A percentile compares a stretch with the other conserved stretches of the same genome.
Evolutionary conservation across 2,888 invertebrate species (phyloP).

Genomic region (Altica lythri): DNA sequence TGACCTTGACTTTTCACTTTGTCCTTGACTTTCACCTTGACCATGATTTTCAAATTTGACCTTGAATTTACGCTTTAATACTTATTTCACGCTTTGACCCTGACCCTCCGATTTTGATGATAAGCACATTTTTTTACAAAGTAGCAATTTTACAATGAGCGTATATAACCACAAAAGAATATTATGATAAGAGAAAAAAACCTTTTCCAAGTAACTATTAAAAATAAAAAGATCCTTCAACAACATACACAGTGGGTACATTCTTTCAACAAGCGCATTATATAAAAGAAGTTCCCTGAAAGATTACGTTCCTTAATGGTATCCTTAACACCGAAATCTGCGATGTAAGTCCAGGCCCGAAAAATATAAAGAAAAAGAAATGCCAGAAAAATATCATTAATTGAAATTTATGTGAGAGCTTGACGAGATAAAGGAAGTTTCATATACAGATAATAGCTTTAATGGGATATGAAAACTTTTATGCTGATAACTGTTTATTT

Average conservation of each 20-base stretch:
- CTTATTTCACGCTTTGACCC: no score
- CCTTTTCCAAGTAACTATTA: conserved; percentile 7
- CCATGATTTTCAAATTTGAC: no score
- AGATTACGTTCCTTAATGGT: conserved; percentile 18
- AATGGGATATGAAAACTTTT: background rate
- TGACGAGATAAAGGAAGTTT: conserved; percentile 2
- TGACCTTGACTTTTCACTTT: no score
- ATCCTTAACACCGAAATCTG: conserved; percentile 19
- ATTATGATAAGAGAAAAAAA: no score
- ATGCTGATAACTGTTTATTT: no score
- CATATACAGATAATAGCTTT: conserved; percentile 2
- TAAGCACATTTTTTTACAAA: no score
- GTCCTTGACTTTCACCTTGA: no score
- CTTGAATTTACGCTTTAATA: no score
- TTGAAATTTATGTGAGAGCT: conserved; percentile 16
- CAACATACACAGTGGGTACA: conserved; percentile 5
- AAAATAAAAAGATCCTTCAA: conserved; percentile 7
- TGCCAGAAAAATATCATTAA: conserved; percentile 23
- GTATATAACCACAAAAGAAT: no score
- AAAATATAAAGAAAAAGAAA: conserved; percentile 19
- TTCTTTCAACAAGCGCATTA: conserved; percentile 15
- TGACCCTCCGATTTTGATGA: no score
- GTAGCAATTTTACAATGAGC: no score
- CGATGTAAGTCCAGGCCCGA: conserved; percentile 4
- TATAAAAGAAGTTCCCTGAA: conserved; percentile 14